A percentile compares a stretch with the other conserved stretches of the same genome.
Evolutionary conservation across 2,888 invertebrate genomes (phyloP).

Genomic region (Aelia acuminata): DNA sequence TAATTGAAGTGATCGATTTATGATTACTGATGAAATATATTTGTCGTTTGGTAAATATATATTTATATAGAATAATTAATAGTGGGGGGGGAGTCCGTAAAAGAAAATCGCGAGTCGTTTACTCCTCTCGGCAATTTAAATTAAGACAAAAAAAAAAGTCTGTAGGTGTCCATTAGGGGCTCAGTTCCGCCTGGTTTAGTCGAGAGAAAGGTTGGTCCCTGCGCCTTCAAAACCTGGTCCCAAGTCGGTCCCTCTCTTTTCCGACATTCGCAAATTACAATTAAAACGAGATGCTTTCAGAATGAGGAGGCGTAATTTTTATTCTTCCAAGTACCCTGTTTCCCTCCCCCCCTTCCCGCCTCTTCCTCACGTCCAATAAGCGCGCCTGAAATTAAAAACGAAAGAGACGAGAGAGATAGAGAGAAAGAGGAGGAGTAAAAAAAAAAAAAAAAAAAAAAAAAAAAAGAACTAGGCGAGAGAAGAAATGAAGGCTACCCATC

Average conservation of each 20-base stretch:
- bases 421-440: background rate
- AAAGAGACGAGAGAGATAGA: constrained; percentile 23
- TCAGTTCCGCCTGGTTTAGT: constrained; percentile 18
- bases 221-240: background rate
- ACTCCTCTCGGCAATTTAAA: background rate
- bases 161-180: constrained; percentile 5
- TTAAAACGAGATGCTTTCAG: constrained; percentile 48
- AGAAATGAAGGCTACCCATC: constrained; percentile 44
- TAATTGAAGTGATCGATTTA: too few relatives aligned
- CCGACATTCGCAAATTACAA: constrained; percentile 44
- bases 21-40: too few relatives aligned
- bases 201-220: background rate
- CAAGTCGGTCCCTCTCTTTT: constrained; percentile 15
- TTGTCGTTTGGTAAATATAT: too few relatives aligned
- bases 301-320: constrained; percentile 44
- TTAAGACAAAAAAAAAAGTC: constrained; percentile 9
- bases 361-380: constrained; percentile 51
- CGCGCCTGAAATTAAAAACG: constrained; percentile 43
- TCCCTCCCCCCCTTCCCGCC: background rate
- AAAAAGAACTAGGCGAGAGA: constrained; percentile 17
- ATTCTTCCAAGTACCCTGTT: constrained; percentile 42
- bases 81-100: background rate
- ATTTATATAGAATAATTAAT: background rate
- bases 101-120: background rate
- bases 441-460: background rate